Evolutionary conservation across 2,113 vertebrate genomes (phyloP).

Genomic region (Anguilla japonica): DNA sequence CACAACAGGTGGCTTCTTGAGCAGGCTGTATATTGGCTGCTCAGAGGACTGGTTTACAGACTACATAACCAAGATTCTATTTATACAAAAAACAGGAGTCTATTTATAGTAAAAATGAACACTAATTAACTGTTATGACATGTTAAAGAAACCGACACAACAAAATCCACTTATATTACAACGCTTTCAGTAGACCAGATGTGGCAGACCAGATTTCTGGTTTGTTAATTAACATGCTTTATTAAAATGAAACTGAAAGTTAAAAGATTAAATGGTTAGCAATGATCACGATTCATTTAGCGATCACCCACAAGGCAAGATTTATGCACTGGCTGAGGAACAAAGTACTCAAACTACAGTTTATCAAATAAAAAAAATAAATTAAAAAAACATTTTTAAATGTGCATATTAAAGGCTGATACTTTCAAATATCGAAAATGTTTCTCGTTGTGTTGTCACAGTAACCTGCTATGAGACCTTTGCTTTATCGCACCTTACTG

Average conservation of each 20-base stretch:
- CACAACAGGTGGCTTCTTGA: background rate
- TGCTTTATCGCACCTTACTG: too few relatives aligned
- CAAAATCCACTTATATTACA: background rate
- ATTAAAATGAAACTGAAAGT: background rate
- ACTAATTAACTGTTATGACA: background rate
- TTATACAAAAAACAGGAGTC: background rate
- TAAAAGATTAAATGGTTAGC: background rate
- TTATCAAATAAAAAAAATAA: background rate
- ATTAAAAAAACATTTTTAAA: too few relatives aligned
- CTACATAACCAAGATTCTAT: background rate
- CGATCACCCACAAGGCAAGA: background rate
- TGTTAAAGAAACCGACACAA: background rate
- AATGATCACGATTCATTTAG: background rate
- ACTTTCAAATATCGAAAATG: background rate
- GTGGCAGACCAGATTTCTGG: background rate
- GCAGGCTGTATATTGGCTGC: background rate
- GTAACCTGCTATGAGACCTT: too few relatives aligned
- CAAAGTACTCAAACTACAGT: background rate
- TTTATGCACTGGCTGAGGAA: background rate
- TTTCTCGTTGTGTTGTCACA: too few relatives aligned
- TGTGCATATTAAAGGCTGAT: background rate
- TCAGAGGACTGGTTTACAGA: background rate
- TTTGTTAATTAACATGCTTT: background rate
- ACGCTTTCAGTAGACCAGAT: background rate
- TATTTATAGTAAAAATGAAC: background rate